Evolutionary conservation across 2,888 invertebrate species (phyloP).

Genomic region (Drosophila monieri): DNA sequence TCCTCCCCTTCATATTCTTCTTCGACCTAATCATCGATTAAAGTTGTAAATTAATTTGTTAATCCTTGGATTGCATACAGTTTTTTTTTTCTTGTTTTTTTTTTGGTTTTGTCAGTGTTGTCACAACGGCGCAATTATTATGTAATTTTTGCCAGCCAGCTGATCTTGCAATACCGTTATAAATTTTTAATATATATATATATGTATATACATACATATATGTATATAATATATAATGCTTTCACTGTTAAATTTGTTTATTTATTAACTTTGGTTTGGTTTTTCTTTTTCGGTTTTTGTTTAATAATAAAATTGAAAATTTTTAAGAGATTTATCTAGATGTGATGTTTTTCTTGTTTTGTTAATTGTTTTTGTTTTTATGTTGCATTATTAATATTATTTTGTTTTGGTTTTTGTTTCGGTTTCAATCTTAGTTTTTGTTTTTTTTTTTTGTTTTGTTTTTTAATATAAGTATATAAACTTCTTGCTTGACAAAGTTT

Average conservation of each 20-base stretch:
- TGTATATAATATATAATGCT: constrained; percentile 72
- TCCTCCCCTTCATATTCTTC: constrained; percentile 23
- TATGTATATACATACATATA: constrained; percentile 39
- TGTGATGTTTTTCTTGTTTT: constrained; percentile 64
- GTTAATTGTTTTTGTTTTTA: constrained; percentile 63
- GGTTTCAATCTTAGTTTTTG: constrained; percentile 56
- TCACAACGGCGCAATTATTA: constrained; percentile 53
- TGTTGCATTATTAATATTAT: constrained; percentile 69
- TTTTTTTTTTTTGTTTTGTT: constrained; percentile 17
- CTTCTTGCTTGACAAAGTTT: constrained; percentile 73
- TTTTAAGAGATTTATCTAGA: constrained; percentile 81
- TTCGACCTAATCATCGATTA: constrained; percentile 25
- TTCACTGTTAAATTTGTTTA: constrained; percentile 73
- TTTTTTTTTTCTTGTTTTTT: constrained; percentile 10
- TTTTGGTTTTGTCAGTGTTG: constrained; percentile 4
- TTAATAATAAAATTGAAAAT: constrained; percentile 81
- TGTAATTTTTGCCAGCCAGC: constrained; percentile 55
- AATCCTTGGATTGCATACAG: constrained; percentile 68
- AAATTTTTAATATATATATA: constrained; percentile 43
- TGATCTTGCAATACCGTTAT: constrained; percentile 63
- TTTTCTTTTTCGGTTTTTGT: constrained; percentile 52
- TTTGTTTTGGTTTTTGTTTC: constrained; percentile 57
- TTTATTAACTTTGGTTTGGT: constrained; percentile 53
- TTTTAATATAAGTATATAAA: constrained; percentile 74
- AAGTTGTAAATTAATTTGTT: constrained; percentile 67